Percentiles rank a stretch among this genome's conserved stretches.
Conservation (phyloP, 2,113 vertebrate species). For the Montifringilla adamsi region DNA sequence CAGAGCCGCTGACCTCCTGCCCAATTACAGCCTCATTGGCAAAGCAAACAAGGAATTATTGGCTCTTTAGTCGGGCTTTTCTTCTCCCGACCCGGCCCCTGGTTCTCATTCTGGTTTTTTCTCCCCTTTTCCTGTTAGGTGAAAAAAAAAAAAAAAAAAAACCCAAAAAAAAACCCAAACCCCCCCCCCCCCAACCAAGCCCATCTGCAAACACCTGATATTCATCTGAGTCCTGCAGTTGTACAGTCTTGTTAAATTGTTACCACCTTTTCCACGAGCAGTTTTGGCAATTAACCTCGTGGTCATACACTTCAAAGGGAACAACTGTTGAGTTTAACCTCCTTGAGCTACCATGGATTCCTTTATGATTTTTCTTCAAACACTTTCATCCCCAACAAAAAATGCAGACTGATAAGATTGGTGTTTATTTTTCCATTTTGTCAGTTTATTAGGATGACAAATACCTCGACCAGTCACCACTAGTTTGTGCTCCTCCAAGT, state of each 20-base stretch:
- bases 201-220: conserved; percentile 96
- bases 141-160: background rate
- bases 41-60: conserved; percentile 96
- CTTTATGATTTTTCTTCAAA: conserved; percentile 83
- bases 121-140: conserved; percentile 71
- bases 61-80: conserved; percentile 82
- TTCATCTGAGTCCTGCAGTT: conserved; percentile 79
- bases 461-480: background rate
- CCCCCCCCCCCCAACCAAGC: background rate
- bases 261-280: conserved; percentile 96
- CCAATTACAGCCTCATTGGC: conserved; percentile 90
- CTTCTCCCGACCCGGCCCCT: conserved; percentile 65
- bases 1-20: conserved; percentile 81
- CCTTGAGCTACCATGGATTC: conserved; percentile 79
- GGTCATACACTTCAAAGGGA: conserved; percentile 91
- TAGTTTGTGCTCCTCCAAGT: background rate
- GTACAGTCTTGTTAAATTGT: conserved; percentile 94
- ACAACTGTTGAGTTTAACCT: conserved; percentile 90
- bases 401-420: conserved; percentile 72
- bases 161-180: background rate
- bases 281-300: conserved; percentile 93
- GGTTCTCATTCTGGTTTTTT: conserved; percentile 67
- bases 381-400: conserved; percentile 81
- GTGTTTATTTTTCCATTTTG: conserved; percentile 71
- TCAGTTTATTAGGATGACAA: conserved; percentile 73